These are phyloP conservation scores for Erinaceus europaeus DNA, from an alignment of 2,113 vertebrate species.

Conservation along the genomic window DNA sequence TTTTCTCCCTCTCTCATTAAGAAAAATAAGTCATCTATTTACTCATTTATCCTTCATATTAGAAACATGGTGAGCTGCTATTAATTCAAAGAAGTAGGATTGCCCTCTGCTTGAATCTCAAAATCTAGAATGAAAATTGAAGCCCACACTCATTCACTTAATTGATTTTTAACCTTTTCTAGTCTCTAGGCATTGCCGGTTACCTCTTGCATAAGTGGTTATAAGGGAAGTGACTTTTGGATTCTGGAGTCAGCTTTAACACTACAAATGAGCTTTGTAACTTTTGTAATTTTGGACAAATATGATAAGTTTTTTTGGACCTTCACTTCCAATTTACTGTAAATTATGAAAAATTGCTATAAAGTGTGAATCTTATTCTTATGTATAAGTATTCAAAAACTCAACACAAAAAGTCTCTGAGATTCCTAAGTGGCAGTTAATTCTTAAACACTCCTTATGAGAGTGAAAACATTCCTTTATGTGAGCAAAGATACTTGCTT, in stretches of 20 bases:
- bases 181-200: neutral
- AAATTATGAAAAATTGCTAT: neutral
- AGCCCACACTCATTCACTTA: constrained; percentile 12
- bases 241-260: neutral
- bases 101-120: constrained; percentile 16
- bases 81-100: neutral
- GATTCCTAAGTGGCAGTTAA: neutral
- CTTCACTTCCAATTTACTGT: constrained; percentile 2
- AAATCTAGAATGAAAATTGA: neutral
- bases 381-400: neutral
- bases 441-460: constrained; percentile 33
- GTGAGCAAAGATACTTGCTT: constrained; percentile 1
- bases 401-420: neutral
- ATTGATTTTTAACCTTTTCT: constrained; percentile 49
- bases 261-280: neutral
- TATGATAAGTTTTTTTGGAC: neutral
- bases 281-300: neutral
- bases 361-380: neutral
- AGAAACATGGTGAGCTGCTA: neutral
- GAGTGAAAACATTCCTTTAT: neutral
- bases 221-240: neutral
- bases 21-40: neutral
- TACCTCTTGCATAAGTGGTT: neutral
- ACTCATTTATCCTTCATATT: neutral
- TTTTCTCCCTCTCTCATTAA: neutral